These are phyloP conservation scores for Trachops cirrhosus DNA, from an alignment of 2,797 vertebrate genomes.

Conservation along the genomic window DNA sequence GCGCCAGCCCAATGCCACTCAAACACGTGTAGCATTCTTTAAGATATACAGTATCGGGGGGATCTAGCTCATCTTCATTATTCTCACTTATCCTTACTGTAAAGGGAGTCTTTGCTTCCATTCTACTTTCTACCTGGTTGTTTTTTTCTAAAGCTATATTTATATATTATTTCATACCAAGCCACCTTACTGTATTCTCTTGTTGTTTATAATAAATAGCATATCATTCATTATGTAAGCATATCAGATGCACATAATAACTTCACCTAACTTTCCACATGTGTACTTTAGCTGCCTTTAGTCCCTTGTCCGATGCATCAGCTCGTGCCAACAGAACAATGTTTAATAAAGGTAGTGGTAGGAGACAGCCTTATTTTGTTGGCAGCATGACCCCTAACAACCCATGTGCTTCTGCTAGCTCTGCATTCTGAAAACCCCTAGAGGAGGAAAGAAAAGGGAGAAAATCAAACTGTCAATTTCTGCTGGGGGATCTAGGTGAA, in stretches of 20 bases:
- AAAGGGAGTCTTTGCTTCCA: not conserved
- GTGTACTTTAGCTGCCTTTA: not conserved
- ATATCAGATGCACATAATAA: not conserved
- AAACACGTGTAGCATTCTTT: not conserved
- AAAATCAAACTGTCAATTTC: not conserved
- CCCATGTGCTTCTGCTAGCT: not conserved
- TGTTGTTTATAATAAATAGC: not conserved
- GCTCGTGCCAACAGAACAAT: not conserved
- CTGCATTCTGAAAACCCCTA: not conserved
- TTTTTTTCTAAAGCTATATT: not conserved
- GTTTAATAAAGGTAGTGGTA: not conserved
- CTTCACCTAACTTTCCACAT: not conserved
- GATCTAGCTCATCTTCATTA: not conserved
- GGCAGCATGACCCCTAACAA: not conserved
- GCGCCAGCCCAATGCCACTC: not conserved
- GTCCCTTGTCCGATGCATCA: not conserved
- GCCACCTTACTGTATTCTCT: not conserved
- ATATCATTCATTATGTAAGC: not conserved
- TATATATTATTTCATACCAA: not conserved
- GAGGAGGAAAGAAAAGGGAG: not conserved
- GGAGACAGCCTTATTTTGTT: not conserved
- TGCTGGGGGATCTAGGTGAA: not conserved
- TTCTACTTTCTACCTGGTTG: not conserved
- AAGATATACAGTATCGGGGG: not conserved
- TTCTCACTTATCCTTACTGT: not conserved